Base-by-base conservation (phyloP, 2,888 invertebrate species). In the Noctua fimbriata region DNA sequence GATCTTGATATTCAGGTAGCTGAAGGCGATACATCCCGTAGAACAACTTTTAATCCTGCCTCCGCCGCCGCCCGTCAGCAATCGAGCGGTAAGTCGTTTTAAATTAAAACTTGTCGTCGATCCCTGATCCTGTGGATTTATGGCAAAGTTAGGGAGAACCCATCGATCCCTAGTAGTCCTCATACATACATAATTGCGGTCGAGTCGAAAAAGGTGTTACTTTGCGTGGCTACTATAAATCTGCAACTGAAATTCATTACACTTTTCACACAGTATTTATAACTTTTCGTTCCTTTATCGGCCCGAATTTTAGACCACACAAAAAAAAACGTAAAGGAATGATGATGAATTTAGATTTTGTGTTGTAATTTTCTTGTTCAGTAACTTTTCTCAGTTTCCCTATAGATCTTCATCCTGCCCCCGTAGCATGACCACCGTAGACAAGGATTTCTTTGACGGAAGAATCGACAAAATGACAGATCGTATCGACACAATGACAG, bases 51-150 rank as follows among this genome's bases (percentile, higher is more conserved):
- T 94, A 95, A 95, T 94, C 94, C 93, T 82, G 82, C 87, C 87
- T 89, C 93, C 93, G 92, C 74, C 91, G 92, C 90, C 93, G 5
- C 36, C 36, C 93, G 92, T 76, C 91, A 92, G 94, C 94, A 93
- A 94, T 94, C 92, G 93, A 88, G 91, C 93, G 92, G 92, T 95
- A 95, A 95, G 95, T 94, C 95, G 93, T 93, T 95, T 94, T 95
- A 95, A 94, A 95, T 95, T 95, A 95, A 95, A 94, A 94, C 91
- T 94, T 93, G 92, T 92, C 92, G 90, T 90, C 92, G 90, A 91
- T 91, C 81, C 91, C 82, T 85, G 89, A 92, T 93, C 92, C 91
- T 88, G 78, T 87, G 92, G 93, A 92, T 93, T 94, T 93, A 87
- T 88, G 85, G 86, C 86, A 86, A 91, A 85, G 89, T 90, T 90